Base-by-base conservation (phyloP, 2,888 invertebrate species). In the Dinocampus coccinellae region DNA sequence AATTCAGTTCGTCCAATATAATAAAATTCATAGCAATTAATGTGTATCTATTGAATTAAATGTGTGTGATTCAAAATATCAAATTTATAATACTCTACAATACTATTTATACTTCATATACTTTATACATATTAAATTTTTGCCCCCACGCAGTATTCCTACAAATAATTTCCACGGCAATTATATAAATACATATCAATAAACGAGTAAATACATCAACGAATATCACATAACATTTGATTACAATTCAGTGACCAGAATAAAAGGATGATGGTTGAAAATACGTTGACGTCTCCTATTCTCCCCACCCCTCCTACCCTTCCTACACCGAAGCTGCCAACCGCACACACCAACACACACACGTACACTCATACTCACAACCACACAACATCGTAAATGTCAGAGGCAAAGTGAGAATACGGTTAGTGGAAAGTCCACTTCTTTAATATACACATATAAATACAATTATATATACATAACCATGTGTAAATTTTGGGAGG, bases 301-400 rank as follows among this genome's bases (percentile, higher is more conserved):
- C n/a, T 36, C 47, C 22, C 55, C 69, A 69, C 72, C n/a, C n/a
- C n/a, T n/a, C n/a, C n/a, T n/a, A n/a, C n/a, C n/a, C n/a, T n/a
- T n/a, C n/a, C n/a, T n/a, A n/a, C n/a, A n/a, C n/a, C n/a, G n/a
- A n/a, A n/a, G n/a, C n/a, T n/a, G n/a, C n/a, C n/a, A n/a, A n/a
- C n/a, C n/a, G n/a, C n/a, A n/a, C n/a, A n/a, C n/a, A n/a, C n/a
- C n/a, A n/a, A n/a, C n/a, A n/a, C n/a, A n/a, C n/a, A n/a, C n/a
- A n/a, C n/a, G n/a, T n/a, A n/a, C n/a, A n/a, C n/a, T n/a, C n/a
- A n/a, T n/a, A n/a, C n/a, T n/a, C n/a, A n/a, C n/a, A n/a, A n/a
- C n/a, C n/a, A n/a, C n/a, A n/a, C n/a, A n/a, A 47, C 47, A n/a
- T 74, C 75, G 77, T 75, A 74, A 77, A 77, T 76, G 76, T 77